Evolutionary conservation across 2,888 invertebrate species (phyloP), one percentile per base, ranked within the genome.

Genomic region (Ferdinandea cuprea): DNA sequence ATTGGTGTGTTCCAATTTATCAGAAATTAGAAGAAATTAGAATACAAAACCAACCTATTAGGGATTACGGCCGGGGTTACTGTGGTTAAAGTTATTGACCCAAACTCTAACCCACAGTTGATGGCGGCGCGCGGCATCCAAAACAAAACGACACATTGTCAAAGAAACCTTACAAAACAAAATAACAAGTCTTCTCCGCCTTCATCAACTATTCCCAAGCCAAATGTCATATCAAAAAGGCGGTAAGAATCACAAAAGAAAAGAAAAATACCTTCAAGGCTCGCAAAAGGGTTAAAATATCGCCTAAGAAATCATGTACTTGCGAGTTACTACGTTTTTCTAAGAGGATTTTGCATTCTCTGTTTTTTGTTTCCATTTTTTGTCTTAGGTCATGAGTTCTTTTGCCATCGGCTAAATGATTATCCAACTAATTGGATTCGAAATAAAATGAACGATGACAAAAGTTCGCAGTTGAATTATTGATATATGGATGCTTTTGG

Each of bases 351-450:
- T 42, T 17, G 28, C 17, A 48, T 40, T 15, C 25, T 56, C 58
- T n/a, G n/a, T 8, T 71, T 61, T 40, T 32, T 19, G 8, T 50
- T 25, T n/a, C 25, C 42, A 11, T 25, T 35, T 17, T 11, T 9
- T 5, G 52, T 50, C 52, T 13, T 30, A 8, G 52, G 42, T 7
- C 17, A 7, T 6, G 50, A 17, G 30, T 30, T n/a, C 11, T 44
- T 13, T 17, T 19, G 4, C 59, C 13, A n/a, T 46, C n/a, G 15
- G 6, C 9, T 19, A 13, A 61, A 63, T 48, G 35, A 65, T 44
- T 63, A 69, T 56, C 68, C 56, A 56, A 56, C 63, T 80, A 83
- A 83, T 83, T 83, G 77, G 78, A 83, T 78, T 72, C 4, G 32
- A 56, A 50, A n/a, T n/a, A 37, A 17, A 40, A 61, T 25, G 17